Conservation (phyloP, 2,797 vertebrate genomes). For the Notolepis coatsorum region DNA sequence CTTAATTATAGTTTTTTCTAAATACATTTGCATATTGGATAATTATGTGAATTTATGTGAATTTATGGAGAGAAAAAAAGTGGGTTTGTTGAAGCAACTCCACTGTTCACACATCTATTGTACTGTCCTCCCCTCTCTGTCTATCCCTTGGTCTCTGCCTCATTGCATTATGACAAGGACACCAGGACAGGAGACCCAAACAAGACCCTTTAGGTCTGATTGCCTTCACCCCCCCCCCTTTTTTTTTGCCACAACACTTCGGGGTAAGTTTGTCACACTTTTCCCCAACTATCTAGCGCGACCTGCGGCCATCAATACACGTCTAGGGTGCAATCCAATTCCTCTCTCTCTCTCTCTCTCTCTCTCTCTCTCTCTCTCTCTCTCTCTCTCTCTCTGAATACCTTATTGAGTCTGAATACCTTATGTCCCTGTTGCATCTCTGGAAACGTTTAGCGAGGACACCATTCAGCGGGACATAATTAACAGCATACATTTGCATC, state of each 20-base stretch:
- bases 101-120: no score
- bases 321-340: no score
- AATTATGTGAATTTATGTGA: no score
- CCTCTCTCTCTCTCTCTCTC: no score
- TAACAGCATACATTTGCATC: conserved; percentile 79
- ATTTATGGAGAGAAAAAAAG: no score
- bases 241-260: conserved; percentile 9
- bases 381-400: conserved; percentile 33
- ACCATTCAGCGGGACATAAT: conserved; percentile 74
- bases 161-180: not conserved
- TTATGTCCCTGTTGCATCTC: conserved; percentile 69
- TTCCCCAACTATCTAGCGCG: no score
- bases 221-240: not conserved
- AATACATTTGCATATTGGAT: no score
- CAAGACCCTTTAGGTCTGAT: conserved; percentile 12
- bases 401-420: conserved; percentile 60
- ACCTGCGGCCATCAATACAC: no score
- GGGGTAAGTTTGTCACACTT: no score
- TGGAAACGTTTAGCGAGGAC: conserved; percentile 64
- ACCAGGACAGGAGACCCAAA: not conserved
- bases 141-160: not conserved
- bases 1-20: no score
- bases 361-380: not conserved
- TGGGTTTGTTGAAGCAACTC: no score
- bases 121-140: not conserved